These are phyloP conservation scores for Dreissena rostriformis DNA, from an alignment of 1,140 invertebrate species.

Conservation along the genomic window DNA sequence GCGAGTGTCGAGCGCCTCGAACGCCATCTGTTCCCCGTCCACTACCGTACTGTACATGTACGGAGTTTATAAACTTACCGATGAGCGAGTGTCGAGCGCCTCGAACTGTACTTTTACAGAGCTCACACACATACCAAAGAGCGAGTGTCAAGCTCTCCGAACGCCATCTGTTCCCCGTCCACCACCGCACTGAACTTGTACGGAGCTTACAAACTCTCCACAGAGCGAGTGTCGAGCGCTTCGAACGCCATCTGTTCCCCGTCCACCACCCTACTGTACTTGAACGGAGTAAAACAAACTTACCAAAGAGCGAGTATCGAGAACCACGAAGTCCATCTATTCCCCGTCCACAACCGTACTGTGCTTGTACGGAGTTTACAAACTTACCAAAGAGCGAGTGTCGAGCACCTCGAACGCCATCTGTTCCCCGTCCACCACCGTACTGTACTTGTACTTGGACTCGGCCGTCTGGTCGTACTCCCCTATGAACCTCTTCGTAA, in stretches of 20 bases:
- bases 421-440: constrained; percentile 94
- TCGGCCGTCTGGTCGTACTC: constrained; percentile 84
- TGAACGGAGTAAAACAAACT: constrained; percentile 38
- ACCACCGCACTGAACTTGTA: too few species aligned
- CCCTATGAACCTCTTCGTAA: constrained; percentile 73
- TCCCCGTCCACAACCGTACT: constrained; percentile 94
- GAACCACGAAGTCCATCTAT: constrained; percentile 93
- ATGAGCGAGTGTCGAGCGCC: too few species aligned
- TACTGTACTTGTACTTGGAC: constrained; percentile 94
- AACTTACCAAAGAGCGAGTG: constrained; percentile 85
- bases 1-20: constrained; percentile 95
- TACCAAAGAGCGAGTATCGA: constrained; percentile 88
- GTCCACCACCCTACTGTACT: constrained; percentile 94
- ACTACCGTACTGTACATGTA: too few species aligned
- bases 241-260: constrained; percentile 95
- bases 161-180: too few species aligned
- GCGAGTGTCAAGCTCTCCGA: too few species aligned
- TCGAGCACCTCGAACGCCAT: constrained; percentile 95
- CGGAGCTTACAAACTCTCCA: constrained; percentile 61
- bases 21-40: constrained; percentile 93
- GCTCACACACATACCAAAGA: too few species aligned
- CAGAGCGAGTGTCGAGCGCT: constrained; percentile 91
- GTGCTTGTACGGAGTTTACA: too few species aligned
- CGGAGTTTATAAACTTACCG: too few species aligned
- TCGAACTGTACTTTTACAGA: too few species aligned